Conservation (phyloP, 2,113 vertebrate species). For the Blennius ocellaris region DNA sequence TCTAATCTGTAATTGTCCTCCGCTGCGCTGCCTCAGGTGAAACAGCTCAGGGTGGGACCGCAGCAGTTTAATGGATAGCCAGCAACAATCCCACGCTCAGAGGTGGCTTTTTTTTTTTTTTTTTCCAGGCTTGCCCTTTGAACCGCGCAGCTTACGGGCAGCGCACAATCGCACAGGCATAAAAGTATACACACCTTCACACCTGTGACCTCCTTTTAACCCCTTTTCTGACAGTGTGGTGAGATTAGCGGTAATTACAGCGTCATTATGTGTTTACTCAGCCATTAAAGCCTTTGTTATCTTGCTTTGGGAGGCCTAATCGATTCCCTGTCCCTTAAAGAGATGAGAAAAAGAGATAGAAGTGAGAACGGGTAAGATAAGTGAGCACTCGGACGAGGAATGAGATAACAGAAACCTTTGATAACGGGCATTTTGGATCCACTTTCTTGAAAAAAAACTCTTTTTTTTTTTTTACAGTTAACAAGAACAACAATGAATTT, state of each 20-base stretch:
- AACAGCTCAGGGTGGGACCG: conserved; percentile 68
- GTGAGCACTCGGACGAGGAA: conserved; percentile 10
- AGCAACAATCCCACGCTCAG: conserved; percentile 71
- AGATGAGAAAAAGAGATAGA: conserved; percentile 65
- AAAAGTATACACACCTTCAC: conserved; percentile 64
- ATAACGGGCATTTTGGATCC: neutral
- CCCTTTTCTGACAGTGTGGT: conserved; percentile 58
- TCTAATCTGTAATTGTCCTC: conserved; percentile 80
- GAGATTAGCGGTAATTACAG: conserved; percentile 75
- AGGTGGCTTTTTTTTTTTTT: conserved; percentile 64
- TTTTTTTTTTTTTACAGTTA: neutral
- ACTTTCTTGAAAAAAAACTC: neutral
- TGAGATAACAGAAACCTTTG: conserved; percentile 20
- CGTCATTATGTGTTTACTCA: conserved; percentile 69
- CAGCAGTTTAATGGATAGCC: conserved; percentile 65
- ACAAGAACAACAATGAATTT: neutral
- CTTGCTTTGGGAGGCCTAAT: conserved; percentile 54
- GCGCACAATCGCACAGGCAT: conserved; percentile 34
- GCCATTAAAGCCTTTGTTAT: conserved; percentile 73
- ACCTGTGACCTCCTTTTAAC: conserved; percentile 71
- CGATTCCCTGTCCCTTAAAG: conserved; percentile 58
- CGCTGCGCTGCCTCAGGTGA: conserved; percentile 71
- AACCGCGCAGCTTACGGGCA: conserved; percentile 39
- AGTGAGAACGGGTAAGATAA: conserved; percentile 41
- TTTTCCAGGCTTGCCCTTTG: conserved; percentile 75